Conservation (phyloP, 2,797 vertebrate genomes). For the Sus cebifrons region DNA sequence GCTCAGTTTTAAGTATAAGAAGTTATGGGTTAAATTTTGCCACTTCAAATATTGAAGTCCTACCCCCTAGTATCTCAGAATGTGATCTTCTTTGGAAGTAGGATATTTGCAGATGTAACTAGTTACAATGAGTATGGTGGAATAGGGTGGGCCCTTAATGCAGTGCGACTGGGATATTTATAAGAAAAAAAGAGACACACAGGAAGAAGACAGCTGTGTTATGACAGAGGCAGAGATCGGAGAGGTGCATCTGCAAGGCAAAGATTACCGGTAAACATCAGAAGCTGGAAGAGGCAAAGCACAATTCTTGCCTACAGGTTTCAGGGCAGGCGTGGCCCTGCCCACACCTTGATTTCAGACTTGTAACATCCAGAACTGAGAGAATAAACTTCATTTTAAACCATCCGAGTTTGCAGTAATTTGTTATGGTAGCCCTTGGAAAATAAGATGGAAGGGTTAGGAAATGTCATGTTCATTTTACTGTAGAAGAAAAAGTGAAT, state of each 20-base stretch:
- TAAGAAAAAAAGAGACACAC: background rate
- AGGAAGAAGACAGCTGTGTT: background rate
- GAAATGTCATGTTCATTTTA: constrained; percentile 15
- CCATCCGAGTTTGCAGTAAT: background rate
- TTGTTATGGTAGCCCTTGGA: background rate
- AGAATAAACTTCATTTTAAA: background rate
- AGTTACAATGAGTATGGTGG: background rate
- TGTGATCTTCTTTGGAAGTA: background rate
- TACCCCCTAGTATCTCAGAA: background rate
- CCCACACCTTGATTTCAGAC: background rate
- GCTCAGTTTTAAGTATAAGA: constrained; percentile 17
- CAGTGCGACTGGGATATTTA: background rate
- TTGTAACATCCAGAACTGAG: background rate
- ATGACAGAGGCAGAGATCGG: background rate
- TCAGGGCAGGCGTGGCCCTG: background rate
- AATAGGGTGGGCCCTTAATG: background rate
- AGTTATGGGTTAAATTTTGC: background rate
- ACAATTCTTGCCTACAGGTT: background rate
- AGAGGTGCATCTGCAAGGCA: background rate
- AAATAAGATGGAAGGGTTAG: background rate
- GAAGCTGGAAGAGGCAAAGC: background rate
- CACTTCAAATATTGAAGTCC: background rate
- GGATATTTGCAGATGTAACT: background rate
- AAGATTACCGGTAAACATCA: background rate
- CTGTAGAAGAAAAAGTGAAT: background rate